These are phyloP conservation scores for Eristalis tenax DNA, from an alignment of 2,888 invertebrate genomes.

Conservation along the genomic window DNA sequence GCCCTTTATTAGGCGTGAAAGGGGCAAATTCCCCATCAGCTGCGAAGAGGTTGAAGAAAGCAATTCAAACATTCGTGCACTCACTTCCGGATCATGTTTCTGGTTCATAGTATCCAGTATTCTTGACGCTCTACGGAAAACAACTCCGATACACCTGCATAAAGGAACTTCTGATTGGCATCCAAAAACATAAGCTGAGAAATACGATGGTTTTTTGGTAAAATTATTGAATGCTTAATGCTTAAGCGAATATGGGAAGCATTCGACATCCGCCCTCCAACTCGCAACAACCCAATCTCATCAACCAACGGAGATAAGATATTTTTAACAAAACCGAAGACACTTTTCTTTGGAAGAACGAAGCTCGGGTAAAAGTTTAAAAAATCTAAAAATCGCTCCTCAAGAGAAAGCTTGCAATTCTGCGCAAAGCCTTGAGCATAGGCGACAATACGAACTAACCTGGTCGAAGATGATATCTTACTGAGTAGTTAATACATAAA, in stretches of 20 bases:
- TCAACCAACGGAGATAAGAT: slow-evolving; percentile 4
- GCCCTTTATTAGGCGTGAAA: slow-evolving; percentile 11
- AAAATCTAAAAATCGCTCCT: neutral
- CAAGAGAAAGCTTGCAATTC: neutral
- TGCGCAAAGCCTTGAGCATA: neutral
- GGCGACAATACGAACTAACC: neutral
- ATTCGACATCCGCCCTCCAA: slow-evolving; percentile 2
- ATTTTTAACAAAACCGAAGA: neutral
- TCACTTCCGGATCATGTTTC: slow-evolving; percentile 37
- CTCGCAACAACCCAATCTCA: neutral
- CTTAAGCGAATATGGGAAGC: neutral
- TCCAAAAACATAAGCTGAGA: neutral
- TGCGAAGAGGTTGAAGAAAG: neutral
- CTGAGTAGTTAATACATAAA: neutral
- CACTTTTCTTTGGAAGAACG: no score
- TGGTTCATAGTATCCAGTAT: slow-evolving; percentile 23
- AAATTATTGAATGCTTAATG: slow-evolving; percentile 4
- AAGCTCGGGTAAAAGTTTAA: neutral
- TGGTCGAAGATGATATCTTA: slow-evolving; percentile 19
- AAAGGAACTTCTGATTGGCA: neutral
- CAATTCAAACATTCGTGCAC: slow-evolving; percentile 9
- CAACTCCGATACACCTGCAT: slow-evolving; percentile 14
- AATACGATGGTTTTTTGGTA: neutral
- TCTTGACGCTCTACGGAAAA: slow-evolving; percentile 18
- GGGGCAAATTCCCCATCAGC: slow-evolving; percentile 11